Evolutionary conservation across 2,888 invertebrate species (phyloP).

Genomic region (Pristionchus mayeri): DNA sequence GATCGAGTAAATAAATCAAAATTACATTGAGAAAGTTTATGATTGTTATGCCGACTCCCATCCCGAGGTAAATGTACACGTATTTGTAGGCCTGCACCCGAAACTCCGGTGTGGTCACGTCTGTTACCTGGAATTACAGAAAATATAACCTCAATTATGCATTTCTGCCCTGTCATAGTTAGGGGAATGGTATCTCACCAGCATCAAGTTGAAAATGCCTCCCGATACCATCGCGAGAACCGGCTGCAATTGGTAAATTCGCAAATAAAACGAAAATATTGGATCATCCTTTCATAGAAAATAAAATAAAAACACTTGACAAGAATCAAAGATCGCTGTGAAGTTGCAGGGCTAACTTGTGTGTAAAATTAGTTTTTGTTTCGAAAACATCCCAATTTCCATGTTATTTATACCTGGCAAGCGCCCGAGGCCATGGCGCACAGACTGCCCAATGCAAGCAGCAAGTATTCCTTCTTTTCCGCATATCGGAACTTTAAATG

Average conservation of each 20-base stretch:
- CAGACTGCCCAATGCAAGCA: neutral
- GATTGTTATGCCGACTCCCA: constrained; percentile 38
- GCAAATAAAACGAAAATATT: too few relatives aligned
- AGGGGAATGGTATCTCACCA: neutral
- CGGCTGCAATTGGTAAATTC: too few relatives aligned
- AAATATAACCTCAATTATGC: neutral
- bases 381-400: too few relatives aligned
- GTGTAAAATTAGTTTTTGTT: too few relatives aligned
- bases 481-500: constrained; percentile 22
- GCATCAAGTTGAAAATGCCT: constrained; percentile 46
- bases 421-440: constrained; percentile 19
- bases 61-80: constrained; percentile 36
- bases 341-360: too few relatives aligned
- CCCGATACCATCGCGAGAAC: constrained; percentile 39
- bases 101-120: constrained; percentile 31
- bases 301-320: too few relatives aligned
- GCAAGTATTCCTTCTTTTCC: neutral
- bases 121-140: neutral
- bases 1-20: too few relatives aligned
- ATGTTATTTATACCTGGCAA: constrained; percentile 27
- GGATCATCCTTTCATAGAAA: too few relatives aligned
- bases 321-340: too few relatives aligned
- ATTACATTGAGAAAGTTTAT: constrained; percentile 45
- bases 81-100: constrained; percentile 32
- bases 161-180: neutral